Evolutionary conservation across 2,888 invertebrate genomes (phyloP), one percentile per base, ranked within the genome.

Genomic region (Drosophila neotestacea): DNA sequence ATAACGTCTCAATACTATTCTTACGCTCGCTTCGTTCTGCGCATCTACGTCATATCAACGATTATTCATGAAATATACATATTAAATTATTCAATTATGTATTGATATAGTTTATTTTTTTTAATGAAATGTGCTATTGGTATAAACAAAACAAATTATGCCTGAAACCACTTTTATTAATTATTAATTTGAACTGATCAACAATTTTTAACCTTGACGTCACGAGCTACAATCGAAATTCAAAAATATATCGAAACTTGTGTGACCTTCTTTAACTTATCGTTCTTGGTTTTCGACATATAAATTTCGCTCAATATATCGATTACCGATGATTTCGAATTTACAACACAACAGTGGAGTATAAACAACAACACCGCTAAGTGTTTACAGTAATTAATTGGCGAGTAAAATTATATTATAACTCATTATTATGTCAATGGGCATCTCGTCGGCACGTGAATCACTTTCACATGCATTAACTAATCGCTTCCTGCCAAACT

Each of bases 401-500:
- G 4, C 28, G 13, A 1, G 4, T 28, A 38, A 0, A 7, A 28
- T n/a, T 3, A 32, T 34, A 60, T 10, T 16, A 13, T 38, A 16
- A 41, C n/a, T 7, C 27, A 28, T 42, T 13, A 39, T 2, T 10
- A 39, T 46, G 34, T 9, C 4, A 9, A 87, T 83, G 88, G 64
- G 67, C 0, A 63, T 90, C 1, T 81, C 89, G 0, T 91, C 92
- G 4, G 90, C 91, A 0, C 89, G 91, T 30, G 91, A 91, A 64
- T 96, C 95, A 46, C 93, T 97, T 70, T 95, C 95, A 30, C 95
- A 96, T 79, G 97, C 97, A 4, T 90, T 97, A 32, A 96, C 96
- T 89, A 96, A 96, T 39, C 97, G 97, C 82, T 97, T 97, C 58
- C 96, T 98, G 55, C 98, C 98, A 0, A 97, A 98, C 91, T 97